phyloP scores from a whole-genome alignment of 2,797 vertebrate genomes.

The Hippopotamyrus pictus region DNA sequence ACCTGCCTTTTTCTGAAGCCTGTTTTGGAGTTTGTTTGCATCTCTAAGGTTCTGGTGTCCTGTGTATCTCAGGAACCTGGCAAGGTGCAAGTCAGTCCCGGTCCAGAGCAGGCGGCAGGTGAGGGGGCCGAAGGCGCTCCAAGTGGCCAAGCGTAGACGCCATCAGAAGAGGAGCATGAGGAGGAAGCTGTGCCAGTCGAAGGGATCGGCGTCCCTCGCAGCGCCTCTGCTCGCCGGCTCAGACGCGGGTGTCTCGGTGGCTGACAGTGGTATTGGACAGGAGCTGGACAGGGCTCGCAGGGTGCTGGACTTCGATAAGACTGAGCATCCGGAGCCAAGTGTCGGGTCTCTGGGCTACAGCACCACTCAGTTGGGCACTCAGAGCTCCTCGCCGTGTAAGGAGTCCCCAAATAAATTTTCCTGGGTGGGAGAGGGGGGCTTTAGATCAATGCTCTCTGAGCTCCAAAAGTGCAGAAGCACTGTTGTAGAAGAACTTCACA shows the following conservation, averaged over 20 bases:
- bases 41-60: background rate
- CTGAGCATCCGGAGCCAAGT: background rate
- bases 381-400: background rate
- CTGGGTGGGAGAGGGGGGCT: conserved; percentile 12
- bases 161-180: background rate
- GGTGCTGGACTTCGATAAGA: background rate
- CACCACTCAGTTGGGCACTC: background rate
- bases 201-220: background rate
- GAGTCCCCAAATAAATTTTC: background rate
- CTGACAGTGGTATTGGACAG: too few relatives aligned
- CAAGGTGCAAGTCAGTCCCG: background rate
- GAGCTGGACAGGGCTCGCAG: background rate
- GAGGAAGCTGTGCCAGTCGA: background rate
- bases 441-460: conserved; percentile 7
- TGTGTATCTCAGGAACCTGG: conserved; percentile 6
- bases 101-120: background rate
- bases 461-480: background rate
- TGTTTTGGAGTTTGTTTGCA: background rate
- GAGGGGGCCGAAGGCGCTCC: background rate
- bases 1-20: background rate
- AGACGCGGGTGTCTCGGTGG: background rate
- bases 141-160: too few relatives aligned
- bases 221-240: background rate
- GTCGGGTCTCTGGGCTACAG: background rate
- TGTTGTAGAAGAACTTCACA: conserved; percentile 5